Conservation (phyloP, 1,140 invertebrate species). For the Cydia splendana region DNA sequence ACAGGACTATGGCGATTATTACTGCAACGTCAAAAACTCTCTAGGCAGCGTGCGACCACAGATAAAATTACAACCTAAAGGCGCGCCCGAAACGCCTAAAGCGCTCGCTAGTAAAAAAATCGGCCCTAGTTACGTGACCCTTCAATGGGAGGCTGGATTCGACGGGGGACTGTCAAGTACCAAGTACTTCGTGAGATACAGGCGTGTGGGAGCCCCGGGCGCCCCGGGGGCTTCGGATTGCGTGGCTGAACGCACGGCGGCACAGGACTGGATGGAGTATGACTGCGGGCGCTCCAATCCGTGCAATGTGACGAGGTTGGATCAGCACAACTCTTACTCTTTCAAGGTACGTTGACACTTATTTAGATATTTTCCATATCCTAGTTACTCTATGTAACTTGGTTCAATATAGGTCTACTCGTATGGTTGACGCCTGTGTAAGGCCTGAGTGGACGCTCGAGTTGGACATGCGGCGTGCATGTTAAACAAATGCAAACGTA, state of each 20-base stretch:
- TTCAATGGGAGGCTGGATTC: constrained; percentile 93
- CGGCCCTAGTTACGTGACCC: constrained; percentile 87
- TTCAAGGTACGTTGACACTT: constrained; percentile 82
- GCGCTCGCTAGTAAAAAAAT: constrained; percentile 85
- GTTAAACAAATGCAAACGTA: no score
- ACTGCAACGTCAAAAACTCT: constrained; percentile 89
- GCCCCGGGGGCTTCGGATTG: constrained; percentile 65
- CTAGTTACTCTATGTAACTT: no score
- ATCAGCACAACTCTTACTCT: constrained; percentile 90
- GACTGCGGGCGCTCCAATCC: constrained; percentile 92
- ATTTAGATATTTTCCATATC: constrained; percentile 32
- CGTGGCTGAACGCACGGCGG: constrained; percentile 81
- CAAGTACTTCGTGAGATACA: constrained; percentile 91
- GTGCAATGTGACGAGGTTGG: constrained; percentile 91
- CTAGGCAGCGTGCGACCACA: constrained; percentile 88
- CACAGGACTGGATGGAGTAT: constrained; percentile 87
- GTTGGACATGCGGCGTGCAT: no score
- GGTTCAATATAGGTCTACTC: no score
- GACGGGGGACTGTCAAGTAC: constrained; percentile 92
- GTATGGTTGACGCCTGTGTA: no score
- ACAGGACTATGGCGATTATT: constrained; percentile 94
- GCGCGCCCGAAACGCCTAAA: constrained; percentile 90
- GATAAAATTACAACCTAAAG: constrained; percentile 90
- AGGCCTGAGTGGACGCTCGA: no score
- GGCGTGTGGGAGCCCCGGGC: constrained; percentile 76